A percentile compares a stretch with the other conserved stretches of the same genome.
These are phyloP conservation scores for Pocillopora damicornis DNA, from an alignment of 64 coral and sea anemone genomes.

Conservation along the genomic window DNA sequence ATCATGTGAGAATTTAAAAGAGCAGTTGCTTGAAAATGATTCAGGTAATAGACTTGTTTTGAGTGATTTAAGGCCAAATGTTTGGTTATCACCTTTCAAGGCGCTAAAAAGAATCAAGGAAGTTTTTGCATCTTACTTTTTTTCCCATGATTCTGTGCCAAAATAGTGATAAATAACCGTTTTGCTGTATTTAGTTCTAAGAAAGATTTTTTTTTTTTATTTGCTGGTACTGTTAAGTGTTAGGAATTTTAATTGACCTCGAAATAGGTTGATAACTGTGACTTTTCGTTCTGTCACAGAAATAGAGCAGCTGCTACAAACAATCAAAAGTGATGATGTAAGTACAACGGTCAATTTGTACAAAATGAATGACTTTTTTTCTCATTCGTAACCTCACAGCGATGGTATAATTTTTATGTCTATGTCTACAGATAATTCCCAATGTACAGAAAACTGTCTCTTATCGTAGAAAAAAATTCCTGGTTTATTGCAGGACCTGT, in stretches of 20 bases:
- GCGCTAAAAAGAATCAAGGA: neutral
- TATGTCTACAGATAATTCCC: too few relatives aligned
- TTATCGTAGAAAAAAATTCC: neutral
- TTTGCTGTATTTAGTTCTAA: too few relatives aligned
- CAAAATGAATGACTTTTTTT: too few relatives aligned
- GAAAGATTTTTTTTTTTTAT: too few relatives aligned
- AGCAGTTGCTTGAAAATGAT: slow-evolving; percentile 69
- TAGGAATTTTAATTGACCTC: too few relatives aligned
- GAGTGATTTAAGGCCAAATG: neutral
- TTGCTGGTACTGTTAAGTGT: too few relatives aligned
- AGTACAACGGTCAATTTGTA: neutral
- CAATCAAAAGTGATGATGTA: slow-evolving; percentile 78
- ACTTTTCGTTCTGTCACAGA: slow-evolving; percentile 45
- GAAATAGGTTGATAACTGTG: neutral
- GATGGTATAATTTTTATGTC: neutral
- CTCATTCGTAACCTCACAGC: neutral
- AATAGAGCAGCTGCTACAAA: slow-evolving; percentile 58
- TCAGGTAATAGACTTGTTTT: slow-evolving; percentile 44
- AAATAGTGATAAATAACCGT: too few relatives aligned
- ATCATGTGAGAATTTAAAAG: slow-evolving; percentile 77
- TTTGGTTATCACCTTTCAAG: too few relatives aligned
- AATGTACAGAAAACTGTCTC: too few relatives aligned
- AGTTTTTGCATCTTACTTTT: neutral
- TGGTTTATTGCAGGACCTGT: slow-evolving; percentile 60
- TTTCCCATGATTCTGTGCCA: neutral